Conservation (phyloP, 2,797 vertebrate species). For the Masticophis lateralis region DNA sequence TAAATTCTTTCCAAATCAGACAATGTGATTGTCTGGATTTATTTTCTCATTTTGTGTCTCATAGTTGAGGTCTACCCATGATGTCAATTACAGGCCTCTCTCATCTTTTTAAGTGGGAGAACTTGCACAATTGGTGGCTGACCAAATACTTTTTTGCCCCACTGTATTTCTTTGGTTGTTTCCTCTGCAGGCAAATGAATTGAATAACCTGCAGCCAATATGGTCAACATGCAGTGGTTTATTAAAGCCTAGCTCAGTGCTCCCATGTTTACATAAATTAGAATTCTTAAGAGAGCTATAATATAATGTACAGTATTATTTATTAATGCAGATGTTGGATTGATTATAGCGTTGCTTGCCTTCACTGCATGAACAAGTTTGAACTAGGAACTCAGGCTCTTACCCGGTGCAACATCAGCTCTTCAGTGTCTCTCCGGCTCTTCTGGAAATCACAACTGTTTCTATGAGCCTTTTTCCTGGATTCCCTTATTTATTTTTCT, state of each 20-base stretch:
- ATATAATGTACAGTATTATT: background rate
- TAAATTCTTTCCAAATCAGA: too few species aligned
- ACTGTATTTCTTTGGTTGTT: background rate
- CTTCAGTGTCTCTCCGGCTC: background rate
- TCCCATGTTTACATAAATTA: background rate
- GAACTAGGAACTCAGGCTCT: background rate
- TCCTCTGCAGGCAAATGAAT: background rate
- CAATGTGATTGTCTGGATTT: too few species aligned
- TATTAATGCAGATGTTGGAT: background rate
- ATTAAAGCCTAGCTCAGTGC: background rate
- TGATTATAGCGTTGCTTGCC: background rate
- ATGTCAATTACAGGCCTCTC: too few species aligned
- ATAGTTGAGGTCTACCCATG: too few species aligned
- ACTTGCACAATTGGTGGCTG: too few species aligned
- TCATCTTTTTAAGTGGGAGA: too few species aligned
- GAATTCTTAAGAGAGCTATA: background rate
- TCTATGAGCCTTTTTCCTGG: background rate
- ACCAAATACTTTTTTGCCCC: too few species aligned
- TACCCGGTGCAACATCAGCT: background rate
- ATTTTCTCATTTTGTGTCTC: too few species aligned
- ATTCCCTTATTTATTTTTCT: background rate
- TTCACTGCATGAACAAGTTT: background rate
- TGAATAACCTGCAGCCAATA: background rate
- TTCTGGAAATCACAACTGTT: background rate
- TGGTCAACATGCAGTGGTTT: background rate